Base-by-base conservation (phyloP, 1,140 invertebrate genomes). In the Brachionus plicatilis region DNA sequence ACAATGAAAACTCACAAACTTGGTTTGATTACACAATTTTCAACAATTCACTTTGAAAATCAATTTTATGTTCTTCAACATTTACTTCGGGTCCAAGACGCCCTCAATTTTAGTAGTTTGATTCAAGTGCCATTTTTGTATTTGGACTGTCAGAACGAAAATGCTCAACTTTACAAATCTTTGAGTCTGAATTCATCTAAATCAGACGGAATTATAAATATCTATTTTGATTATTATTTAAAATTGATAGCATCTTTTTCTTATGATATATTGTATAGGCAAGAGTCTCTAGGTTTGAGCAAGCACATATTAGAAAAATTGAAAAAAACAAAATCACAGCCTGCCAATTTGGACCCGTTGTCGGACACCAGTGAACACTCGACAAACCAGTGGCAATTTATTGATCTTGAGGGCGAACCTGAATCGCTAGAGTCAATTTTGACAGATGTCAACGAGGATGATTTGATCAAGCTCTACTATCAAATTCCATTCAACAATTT, bases 171-270 rank as follows among this genome's bases (percentile, higher is more conserved):
- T 60, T 60, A 60, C 33, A 82, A 82, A 68, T 27, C 45, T 27
- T 8, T 82, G 3, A 82, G 9, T 82, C 8, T 82, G 14, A 82
- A 60, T 41, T 45, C 33, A 4, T 82, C 79, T n/a, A 82, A 68
- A 43, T 65, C 53, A 43, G 79, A 82, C 33, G n/a, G 37, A 45
- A 20, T 82, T 20, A 68, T 82, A n/a, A 82, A 82, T 37, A 29
- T 82, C 4, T 82, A 82, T 27, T 82, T 82, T 65, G 79, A 82
- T 68, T 65, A 45, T 65, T 82, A 82, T 47, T 41, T 82, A 68
- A 82, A 47, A 60, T 24, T 82, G 14, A 82, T 82, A 41, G 79
- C 79, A 41, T 82, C 53, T 20, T 82, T 82, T 68, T 82, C 79
- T 3, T 68, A 82, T 47, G 53, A 65, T 24, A 82, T 82, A 8